A percentile compares a stretch with the other conserved stretches of the same genome.
Conservation (phyloP, 2,113 vertebrate genomes). For the Cyrtonyx montezumae region DNA sequence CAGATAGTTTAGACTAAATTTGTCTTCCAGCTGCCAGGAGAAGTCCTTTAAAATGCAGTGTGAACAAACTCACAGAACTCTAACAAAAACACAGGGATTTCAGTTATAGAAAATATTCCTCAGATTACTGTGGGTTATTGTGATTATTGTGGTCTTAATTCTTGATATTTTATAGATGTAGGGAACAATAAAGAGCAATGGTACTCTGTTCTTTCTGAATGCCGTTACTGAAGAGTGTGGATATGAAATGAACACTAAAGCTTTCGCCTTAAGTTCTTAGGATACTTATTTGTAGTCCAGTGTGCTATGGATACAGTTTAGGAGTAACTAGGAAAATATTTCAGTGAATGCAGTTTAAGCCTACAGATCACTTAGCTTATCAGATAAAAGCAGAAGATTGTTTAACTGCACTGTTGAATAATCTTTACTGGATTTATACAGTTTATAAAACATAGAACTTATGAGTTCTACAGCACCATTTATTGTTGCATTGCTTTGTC, state of each 20-base stretch:
- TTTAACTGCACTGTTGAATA: not conserved
- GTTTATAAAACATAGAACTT: not conserved
- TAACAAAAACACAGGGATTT: not conserved
- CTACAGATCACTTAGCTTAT: not conserved
- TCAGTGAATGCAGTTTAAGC: not conserved
- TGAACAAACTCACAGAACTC: not conserved
- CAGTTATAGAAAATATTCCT: not conserved
- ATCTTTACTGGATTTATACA: not conserved
- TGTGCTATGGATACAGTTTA: not conserved
- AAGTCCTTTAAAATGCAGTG: not conserved
- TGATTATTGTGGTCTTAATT: not conserved
- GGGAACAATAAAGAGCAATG: not conserved
- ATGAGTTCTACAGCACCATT: not conserved
- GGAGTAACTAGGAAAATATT: not conserved
- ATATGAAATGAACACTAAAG: fast-evolving
- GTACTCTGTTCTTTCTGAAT: not conserved
- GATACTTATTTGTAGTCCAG: not conserved
- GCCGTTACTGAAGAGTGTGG: not conserved
- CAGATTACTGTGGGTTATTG: not conserved
- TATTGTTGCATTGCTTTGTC: not conserved
- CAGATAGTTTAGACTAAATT: not conserved
- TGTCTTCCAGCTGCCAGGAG: not conserved
- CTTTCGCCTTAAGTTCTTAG: not conserved
- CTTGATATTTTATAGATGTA: not conserved
- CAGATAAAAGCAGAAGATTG: not conserved